Evolutionary conservation across 2,113 vertebrate genomes (phyloP).

Genomic region (Microtus ochrogaster): DNA sequence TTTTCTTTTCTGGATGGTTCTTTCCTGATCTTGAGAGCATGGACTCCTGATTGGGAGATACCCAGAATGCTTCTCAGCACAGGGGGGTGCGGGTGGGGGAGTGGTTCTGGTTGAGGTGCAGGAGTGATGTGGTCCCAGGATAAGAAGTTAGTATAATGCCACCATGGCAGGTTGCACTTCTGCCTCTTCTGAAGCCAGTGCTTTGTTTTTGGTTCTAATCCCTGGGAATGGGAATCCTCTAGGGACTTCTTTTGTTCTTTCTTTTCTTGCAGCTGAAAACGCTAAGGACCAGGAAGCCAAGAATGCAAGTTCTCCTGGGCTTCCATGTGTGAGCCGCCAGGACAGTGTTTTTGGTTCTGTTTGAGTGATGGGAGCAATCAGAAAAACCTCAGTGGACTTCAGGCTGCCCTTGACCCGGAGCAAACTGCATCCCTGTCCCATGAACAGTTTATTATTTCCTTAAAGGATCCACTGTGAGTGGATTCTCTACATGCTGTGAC

Average conservation of each 20-base stretch:
- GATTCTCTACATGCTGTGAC: background rate
- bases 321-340: background rate
- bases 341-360: background rate
- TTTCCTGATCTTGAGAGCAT: background rate
- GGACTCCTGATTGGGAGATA: background rate
- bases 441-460: background rate
- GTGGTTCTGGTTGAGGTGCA: background rate
- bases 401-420: background rate
- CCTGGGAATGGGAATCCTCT: background rate
- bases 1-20: conserved; percentile 1
- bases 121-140: background rate
- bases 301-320: background rate
- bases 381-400: background rate
- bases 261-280: background rate
- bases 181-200: background rate
- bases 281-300: conserved; percentile 40
- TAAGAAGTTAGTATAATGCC: background rate
- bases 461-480: background rate
- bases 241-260: background rate
- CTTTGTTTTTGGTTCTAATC: background rate
- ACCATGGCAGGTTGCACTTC: fast-evolving
- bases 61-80: background rate
- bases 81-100: background rate
- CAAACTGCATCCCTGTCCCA: background rate
- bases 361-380: background rate